phyloP scores from a whole-genome alignment of 2,797 vertebrate genomes.

The Sphenodon punctatus region DNA sequence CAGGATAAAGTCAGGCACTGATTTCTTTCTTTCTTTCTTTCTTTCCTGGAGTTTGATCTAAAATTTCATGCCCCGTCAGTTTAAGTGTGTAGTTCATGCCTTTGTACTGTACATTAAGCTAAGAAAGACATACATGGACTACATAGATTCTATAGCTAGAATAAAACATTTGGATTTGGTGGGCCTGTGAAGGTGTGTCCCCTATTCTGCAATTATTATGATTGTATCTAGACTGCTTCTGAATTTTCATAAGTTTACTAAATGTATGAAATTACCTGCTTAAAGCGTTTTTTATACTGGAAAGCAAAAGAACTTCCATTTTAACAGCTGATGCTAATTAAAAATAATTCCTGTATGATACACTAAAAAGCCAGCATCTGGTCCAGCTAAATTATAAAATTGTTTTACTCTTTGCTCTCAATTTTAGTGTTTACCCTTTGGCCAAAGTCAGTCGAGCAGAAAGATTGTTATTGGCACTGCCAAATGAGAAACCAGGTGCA shows the following conservation, averaged over 20 bases:
- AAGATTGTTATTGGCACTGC: not conserved
- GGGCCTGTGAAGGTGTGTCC: not conserved
- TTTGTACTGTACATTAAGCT: not conserved
- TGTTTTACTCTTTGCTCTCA: not conserved
- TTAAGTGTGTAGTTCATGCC: not conserved
- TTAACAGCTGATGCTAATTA: not conserved
- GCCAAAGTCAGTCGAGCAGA: not conserved
- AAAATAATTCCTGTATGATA: not conserved
- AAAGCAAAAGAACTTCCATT: not conserved
- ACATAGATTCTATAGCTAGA: not conserved
- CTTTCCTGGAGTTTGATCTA: too few relatives aligned
- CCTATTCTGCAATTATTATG: not conserved
- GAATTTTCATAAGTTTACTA: not conserved
- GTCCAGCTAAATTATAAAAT: not conserved
- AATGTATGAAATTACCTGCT: too few relatives aligned
- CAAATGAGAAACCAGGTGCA: slow-evolving; percentile 1
- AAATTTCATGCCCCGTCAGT: too few relatives aligned
- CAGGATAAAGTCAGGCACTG: too few relatives aligned
- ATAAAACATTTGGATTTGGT: not conserved
- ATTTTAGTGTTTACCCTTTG: not conserved
- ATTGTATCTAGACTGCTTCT: not conserved
- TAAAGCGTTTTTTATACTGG: not conserved
- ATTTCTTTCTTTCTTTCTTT: too few relatives aligned
- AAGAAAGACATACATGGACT: accelerated
- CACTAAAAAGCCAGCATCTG: not conserved